Conservation (phyloP, 1,140 invertebrate species). For the Antheraea pernyi region DNA sequence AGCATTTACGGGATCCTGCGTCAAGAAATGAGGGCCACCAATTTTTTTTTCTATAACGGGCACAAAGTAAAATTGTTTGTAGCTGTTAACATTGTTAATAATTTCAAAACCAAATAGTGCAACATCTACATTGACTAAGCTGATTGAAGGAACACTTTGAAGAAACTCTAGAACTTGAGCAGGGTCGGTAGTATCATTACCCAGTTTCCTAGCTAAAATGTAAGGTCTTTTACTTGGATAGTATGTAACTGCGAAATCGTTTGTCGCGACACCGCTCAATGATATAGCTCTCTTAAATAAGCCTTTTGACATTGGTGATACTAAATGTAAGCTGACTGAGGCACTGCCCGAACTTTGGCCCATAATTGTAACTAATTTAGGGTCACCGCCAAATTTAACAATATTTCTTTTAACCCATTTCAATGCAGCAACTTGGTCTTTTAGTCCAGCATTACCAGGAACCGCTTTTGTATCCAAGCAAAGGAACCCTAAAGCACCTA, state of each 20-base stretch:
- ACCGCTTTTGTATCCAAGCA: conserved; percentile 68
- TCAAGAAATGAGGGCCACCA: conserved; percentile 46
- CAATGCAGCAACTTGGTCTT: conserved; percentile 57
- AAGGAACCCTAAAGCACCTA: conserved; percentile 81
- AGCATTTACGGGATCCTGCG: conserved; percentile 39
- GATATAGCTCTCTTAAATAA: conserved; percentile 43
- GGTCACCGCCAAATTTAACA: conserved; percentile 85
- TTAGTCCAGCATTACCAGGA: conserved; percentile 60
- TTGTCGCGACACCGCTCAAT: conserved; percentile 43
- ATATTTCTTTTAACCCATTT: conserved; percentile 57
- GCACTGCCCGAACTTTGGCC: conserved; percentile 85
- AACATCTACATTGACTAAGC: conserved; percentile 50
- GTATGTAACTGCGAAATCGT: conserved; percentile 33
- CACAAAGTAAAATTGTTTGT: conserved; percentile 39
- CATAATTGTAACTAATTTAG: conserved; percentile 86
- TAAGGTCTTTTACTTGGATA: conserved; percentile 36
- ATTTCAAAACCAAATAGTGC: conserved; percentile 39
- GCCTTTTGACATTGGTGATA: conserved; percentile 69
- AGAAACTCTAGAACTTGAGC: conserved; percentile 71
- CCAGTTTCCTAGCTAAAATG: conserved; percentile 35
- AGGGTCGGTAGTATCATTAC: conserved; percentile 34
- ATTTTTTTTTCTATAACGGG: conserved; percentile 60
- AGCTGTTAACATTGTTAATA: conserved; percentile 16
- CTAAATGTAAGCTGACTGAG: conserved; percentile 30
- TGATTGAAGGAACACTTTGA: conserved; percentile 53